Conservation (phyloP, 1,140 invertebrate species). For the Bacillus rossius region DNA sequence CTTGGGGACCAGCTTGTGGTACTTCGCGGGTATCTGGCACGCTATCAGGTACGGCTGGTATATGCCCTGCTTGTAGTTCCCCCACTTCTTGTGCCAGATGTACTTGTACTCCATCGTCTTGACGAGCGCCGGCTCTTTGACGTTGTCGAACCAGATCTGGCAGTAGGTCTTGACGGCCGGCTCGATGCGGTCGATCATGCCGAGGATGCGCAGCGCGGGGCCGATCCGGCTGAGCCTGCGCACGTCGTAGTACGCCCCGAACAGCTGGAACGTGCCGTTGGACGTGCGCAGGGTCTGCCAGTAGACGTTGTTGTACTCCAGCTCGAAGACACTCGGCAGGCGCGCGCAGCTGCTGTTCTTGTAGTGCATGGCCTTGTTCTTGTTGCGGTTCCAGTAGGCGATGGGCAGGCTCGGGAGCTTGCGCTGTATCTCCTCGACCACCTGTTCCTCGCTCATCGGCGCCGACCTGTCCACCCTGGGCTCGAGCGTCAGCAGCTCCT, state of each 20-base stretch:
- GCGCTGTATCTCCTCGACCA: constrained; percentile 69
- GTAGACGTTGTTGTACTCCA: constrained; percentile 89
- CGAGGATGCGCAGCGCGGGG: constrained; percentile 77
- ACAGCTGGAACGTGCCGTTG: constrained; percentile 84
- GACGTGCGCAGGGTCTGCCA: constrained; percentile 77
- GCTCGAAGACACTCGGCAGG: constrained; percentile 79
- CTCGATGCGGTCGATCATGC: constrained; percentile 85
- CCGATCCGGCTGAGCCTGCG: constrained; percentile 68
- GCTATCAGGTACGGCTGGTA: constrained; percentile 89
- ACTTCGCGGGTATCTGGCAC: constrained; percentile 70
- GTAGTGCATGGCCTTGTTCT: constrained; percentile 61
- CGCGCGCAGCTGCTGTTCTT: constrained; percentile 69
- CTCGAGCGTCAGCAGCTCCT: constrained; percentile 33
- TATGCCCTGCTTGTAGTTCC: constrained; percentile 87
- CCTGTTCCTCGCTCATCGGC: constrained; percentile 62
- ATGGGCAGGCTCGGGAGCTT: constrained; percentile 74
- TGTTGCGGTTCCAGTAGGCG: constrained; percentile 75
- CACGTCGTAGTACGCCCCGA: constrained; percentile 84
- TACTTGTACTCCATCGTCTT: constrained; percentile 87
- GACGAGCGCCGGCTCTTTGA: constrained; percentile 70
- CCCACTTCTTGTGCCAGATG: constrained; percentile 92
- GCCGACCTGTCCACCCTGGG: constrained; percentile 61
- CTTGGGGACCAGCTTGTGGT: constrained; percentile 66
- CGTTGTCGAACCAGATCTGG: constrained; percentile 85
- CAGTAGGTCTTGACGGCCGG: constrained; percentile 77